Conservation (phyloP, 2,113 vertebrate species). For the Sorex araneus region DNA sequence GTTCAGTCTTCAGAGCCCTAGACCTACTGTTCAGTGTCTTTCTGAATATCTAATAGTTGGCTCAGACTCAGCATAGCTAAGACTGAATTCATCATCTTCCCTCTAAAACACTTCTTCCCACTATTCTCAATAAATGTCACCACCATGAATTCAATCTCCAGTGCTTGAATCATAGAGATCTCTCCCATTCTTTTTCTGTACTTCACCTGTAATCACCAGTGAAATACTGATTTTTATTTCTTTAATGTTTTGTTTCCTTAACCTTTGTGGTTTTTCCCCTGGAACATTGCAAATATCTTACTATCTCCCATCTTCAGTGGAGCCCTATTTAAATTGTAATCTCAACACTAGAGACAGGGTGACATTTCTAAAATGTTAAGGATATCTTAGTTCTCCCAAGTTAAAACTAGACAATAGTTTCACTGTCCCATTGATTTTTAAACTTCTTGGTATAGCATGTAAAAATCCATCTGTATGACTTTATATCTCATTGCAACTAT, state of each 20-base stretch:
- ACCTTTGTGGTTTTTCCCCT: background rate
- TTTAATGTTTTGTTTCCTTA: background rate
- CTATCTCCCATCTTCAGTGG: background rate
- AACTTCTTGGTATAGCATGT: background rate
- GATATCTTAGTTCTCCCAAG: background rate
- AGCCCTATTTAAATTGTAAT: background rate
- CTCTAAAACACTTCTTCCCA: background rate
- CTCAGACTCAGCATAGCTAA: background rate
- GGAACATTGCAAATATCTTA: background rate
- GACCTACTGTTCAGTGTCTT: slow-evolving; percentile 8
- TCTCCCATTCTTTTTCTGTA: background rate
- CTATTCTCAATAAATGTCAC: background rate
- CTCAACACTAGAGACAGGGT: background rate
- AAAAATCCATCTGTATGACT: background rate
- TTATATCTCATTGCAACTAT: background rate
- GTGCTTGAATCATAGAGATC: background rate
- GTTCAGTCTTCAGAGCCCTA: background rate
- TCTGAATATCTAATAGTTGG: background rate
- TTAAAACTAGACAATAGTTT: slow-evolving; percentile 24
- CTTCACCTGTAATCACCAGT: background rate
- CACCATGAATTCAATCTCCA: background rate
- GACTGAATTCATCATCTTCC: background rate
- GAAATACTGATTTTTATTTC: background rate
- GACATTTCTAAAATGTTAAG: slow-evolving; percentile 13
- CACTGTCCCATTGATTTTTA: background rate